Base-by-base conservation (phyloP, 2,888 invertebrate genomes). In the Andrena bucephala region DNA sequence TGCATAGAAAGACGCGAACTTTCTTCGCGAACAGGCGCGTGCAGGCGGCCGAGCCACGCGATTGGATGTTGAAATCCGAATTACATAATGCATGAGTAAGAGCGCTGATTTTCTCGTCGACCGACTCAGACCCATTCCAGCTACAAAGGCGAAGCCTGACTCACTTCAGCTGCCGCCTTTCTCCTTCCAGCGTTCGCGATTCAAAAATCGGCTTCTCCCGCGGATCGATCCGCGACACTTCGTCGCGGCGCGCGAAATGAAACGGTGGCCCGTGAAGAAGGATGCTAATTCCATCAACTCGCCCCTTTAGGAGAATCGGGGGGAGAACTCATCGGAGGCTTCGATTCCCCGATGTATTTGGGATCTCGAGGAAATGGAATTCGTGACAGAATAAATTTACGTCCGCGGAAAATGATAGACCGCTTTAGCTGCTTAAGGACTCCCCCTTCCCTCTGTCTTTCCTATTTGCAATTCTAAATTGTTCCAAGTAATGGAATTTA, bases 81-180 rank as follows among this genome's bases (percentile, higher is more conserved):
- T 87, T 87, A 84, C 82, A 84, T 87, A 87, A 87, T 81, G 69
- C 81, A 83, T 87, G 87, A 87, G 79, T 84, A 85, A 87, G 82
- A 79, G 70, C 77, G 75, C 73, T 75, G 76, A 70, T 85, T 85
- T 81, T 71, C 70, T 70, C 33, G 81, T 50, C 74, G 62, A 16
- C 50, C 62, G 57, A 68, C 57, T 31, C 72, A 69, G 42, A 57
- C 20, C 59, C 78, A 70, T 72, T 81, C 84, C 79, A 72, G 72
- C 72, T 79, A 76, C 68, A 66, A 52, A 68, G 27, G 65, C 70
- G 50, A 62, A 50, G 71, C 62, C 80, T 85, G 77, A 85, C 63
- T 83, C 81, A 78, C 60, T 74, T 57, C 27, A 48, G 33, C 60
- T 31, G 31, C 7, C 31, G 60, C 10, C 52, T 42, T 42, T 42